Evolutionary conservation across 2,888 invertebrate genomes (phyloP).

Genomic region (Amblyjoppa proteus): DNA sequence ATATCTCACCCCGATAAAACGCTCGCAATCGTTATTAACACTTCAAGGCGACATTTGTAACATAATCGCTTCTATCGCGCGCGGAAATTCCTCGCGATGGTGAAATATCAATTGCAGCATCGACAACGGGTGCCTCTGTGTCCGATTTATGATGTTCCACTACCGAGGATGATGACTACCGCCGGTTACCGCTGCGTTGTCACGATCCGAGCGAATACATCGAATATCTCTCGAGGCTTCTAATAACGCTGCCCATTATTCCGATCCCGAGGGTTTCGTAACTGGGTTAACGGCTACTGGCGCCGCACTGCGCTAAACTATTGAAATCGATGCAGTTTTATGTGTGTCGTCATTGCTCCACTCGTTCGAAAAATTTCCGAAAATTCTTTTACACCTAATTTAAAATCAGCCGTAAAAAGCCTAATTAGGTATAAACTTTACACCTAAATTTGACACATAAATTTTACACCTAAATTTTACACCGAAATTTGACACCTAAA

Average conservation of each 20-base stretch:
- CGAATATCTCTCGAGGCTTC: conserved; percentile 36
- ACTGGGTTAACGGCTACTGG: conserved; percentile 78
- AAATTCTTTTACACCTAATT: not conserved
- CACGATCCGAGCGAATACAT: conserved; percentile 34
- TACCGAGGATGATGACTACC: not conserved
- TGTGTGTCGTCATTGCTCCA: not conserved
- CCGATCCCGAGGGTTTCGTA: conserved; percentile 69
- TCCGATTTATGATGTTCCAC: conserved; percentile 22
- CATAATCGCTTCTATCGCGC: conserved; percentile 37
- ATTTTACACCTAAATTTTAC: too few species aligned
- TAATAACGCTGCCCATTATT: conserved; percentile 76
- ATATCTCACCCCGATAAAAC: not conserved
- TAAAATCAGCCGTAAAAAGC: too few species aligned
- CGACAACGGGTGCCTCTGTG: conserved; percentile 61
- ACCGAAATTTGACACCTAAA: too few species aligned
- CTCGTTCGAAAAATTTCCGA: not conserved
- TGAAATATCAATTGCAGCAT: conserved; percentile 50
- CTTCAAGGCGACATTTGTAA: conserved; percentile 54
- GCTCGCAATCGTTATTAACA: conserved; percentile 35
- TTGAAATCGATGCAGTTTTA: conserved; percentile 65
- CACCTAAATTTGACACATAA: too few species aligned
- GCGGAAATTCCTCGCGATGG: conserved; percentile 45
- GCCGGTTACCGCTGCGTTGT: not conserved
- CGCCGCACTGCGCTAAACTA: conserved; percentile 68
- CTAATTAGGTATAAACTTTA: too few species aligned